These are phyloP conservation scores for Penaeus indicus DNA, from an alignment of 1,140 invertebrate species.

Conservation along the genomic window DNA sequence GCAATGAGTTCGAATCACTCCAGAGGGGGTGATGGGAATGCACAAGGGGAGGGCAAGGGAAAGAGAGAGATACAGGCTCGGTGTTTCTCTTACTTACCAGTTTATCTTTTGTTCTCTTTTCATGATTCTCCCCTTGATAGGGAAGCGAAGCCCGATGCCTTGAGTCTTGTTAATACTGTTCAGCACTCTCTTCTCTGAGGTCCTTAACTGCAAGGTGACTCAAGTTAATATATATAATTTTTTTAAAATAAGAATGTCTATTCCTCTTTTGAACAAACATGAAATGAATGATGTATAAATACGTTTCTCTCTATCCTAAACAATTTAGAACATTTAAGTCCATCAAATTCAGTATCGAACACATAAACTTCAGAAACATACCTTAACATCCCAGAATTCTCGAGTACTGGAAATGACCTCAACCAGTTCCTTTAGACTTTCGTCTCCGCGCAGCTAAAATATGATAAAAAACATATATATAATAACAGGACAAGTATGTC, in stretches of 20 bases:
- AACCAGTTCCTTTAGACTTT: conserved; percentile 69
- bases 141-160: conserved; percentile 32
- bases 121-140: conserved; percentile 49
- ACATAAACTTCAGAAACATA: conserved; percentile 65
- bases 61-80: not conserved
- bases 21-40: not conserved
- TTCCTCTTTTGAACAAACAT: not conserved
- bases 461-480: conserved; percentile 25
- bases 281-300: conserved; percentile 21
- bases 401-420: conserved; percentile 68
- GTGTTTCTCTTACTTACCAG: conserved; percentile 37
- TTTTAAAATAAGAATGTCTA: conserved; percentile 66
- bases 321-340: too few species aligned
- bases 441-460: conserved; percentile 67
- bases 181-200: conserved; percentile 53
- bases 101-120: conserved; percentile 53
- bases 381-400: conserved; percentile 70
- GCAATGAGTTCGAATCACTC: not conserved
- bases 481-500: too few species aligned
- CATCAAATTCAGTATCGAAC: too few species aligned
- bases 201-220: conserved; percentile 68
- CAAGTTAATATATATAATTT: conserved; percentile 70
- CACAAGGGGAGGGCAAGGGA: not conserved
- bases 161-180: conserved; percentile 50
- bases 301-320: too few species aligned